Evolutionary conservation across 23 tunicate species (phyloP), one percentile per base, ranked within the genome.

Genomic region (Corella eumyota): DNA sequence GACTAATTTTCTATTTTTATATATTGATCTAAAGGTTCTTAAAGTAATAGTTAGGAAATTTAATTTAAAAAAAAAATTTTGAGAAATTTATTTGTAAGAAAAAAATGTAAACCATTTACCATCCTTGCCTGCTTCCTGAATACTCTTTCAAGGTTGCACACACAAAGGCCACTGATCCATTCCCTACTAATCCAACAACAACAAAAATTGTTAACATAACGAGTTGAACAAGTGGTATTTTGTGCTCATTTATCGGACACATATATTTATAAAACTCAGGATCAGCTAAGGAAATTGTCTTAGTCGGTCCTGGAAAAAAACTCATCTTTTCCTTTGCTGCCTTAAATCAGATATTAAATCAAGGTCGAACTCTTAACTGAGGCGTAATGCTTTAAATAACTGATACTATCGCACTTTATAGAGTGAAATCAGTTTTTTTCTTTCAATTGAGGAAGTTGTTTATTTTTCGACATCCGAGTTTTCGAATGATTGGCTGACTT

Each of bases 181-280:
- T 62, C 4, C 52, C 68, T 24, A 62, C 2, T 21, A 62, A 38
- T 38, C 68, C 68, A 24, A 62, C 23, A 7, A 11, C 68, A 31
- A 33, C 26, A 40, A 11, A 40, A 40, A 11, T 40, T 11, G 48
- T 9, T 9, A 40, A 40, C 48, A 40, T 40, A 40, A 40, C 48
- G 48, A 9, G 48, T 9, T 40, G 48, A 9, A 9, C 15, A 40
- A 40, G 48, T 40, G 11, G 48, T 40, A 15, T 11, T 40, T 40
- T 11, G 15, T 15, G 11, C 48, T 11, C 48, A 11, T 40, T 40
- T 15, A 11, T 40, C 15, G 48, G 48, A 40, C 48, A 40, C 48
- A 40, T 9, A 9, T 9, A 40, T 15, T 40, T 15, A 40, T 11
- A 15, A 40, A 40, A 40, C 11, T 9, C 15, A 40, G 48, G 48